Evolutionary conservation across 2,797 vertebrate species (phyloP).

Genomic region (Hypotaenidia okinawae): DNA sequence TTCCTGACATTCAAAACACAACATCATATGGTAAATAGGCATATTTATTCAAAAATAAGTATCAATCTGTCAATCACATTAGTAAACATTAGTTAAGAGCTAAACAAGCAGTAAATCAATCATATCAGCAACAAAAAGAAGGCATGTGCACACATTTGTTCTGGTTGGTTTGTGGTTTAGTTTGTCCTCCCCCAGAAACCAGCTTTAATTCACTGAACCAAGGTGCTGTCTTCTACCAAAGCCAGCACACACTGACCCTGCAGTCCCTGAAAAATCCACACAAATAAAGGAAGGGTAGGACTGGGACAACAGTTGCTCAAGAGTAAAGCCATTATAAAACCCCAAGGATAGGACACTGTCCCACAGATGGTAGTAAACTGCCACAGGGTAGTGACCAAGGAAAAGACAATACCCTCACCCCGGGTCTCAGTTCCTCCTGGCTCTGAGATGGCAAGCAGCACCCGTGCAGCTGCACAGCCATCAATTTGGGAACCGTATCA

Average conservation of each 20-base stretch:
- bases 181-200: not conserved
- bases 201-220: not conserved
- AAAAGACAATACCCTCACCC: not conserved
- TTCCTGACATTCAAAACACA: not conserved
- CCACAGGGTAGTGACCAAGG: not conserved
- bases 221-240: not conserved
- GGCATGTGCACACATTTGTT: not conserved
- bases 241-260: not conserved
- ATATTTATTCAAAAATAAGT: not conserved
- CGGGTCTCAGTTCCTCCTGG: not conserved
- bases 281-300: not conserved
- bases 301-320: not conserved
- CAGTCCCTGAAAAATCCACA: not conserved
- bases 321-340: not conserved
- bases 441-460: not conserved
- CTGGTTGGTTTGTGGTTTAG: not conserved
- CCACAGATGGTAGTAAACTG: not conserved
- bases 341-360: not conserved
- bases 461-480: not conserved
- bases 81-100: not conserved
- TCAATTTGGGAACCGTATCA: not conserved
- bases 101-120: not conserved
- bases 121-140: not conserved
- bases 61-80: not conserved
- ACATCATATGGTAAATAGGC: not conserved